Evolutionary conservation across 2,113 vertebrate genomes (phyloP).

Genomic region (Reinhardtius hippoglossoides): DNA sequence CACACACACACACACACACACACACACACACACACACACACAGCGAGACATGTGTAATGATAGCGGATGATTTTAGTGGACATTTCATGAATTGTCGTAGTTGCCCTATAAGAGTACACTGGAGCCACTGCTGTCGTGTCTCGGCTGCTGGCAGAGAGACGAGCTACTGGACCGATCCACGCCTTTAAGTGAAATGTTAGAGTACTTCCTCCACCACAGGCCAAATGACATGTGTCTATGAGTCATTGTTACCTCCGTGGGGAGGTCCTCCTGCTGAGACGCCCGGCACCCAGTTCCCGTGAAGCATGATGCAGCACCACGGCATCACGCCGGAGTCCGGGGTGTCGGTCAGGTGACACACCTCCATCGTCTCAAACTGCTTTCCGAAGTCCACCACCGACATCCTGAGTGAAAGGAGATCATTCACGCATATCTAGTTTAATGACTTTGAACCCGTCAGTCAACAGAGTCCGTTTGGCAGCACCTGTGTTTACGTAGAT

Average conservation of each 20-base stretch:
- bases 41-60: too few species aligned
- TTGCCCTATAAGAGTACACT: too few species aligned
- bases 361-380: constrained; percentile 81
- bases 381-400: constrained; percentile 79
- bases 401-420: constrained; percentile 75
- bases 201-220: too few species aligned
- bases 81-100: too few species aligned
- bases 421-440: background rate
- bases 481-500: background rate
- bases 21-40: too few species aligned
- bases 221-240: background rate
- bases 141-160: too few species aligned
- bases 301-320: constrained; percentile 73
- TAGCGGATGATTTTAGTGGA: too few species aligned
- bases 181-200: too few species aligned
- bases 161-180: too few species aligned
- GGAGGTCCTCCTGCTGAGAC: constrained; percentile 73
- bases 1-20: too few species aligned
- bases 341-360: constrained; percentile 79
- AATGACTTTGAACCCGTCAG: background rate
- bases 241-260: constrained; percentile 19
- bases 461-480: background rate
- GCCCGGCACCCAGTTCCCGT: constrained; percentile 77
- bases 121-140: too few species aligned
- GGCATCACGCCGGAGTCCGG: constrained; percentile 51